Evolutionary conservation across 2,888 invertebrate species (phyloP).

Genomic region (Sphecodes monilicornis): DNA sequence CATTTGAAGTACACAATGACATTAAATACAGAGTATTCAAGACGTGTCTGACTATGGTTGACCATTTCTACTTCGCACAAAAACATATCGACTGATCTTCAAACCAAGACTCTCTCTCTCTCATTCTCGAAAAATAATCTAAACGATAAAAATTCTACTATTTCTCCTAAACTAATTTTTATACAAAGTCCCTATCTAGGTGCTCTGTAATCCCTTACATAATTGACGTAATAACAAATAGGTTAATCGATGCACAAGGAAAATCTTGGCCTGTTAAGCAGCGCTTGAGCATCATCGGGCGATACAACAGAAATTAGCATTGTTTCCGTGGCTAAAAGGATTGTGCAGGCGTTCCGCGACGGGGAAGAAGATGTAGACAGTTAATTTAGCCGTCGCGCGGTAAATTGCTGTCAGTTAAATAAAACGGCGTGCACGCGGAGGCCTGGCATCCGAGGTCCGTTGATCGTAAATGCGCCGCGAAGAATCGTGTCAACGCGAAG

Average conservation of each 20-base stretch:
- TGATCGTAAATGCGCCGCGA: conserved; percentile 26
- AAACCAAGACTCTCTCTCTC: too few species aligned
- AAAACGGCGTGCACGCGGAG: neutral
- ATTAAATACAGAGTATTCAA: too few species aligned
- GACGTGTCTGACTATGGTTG: too few species aligned
- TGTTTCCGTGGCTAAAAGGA: neutral
- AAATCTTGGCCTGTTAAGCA: neutral
- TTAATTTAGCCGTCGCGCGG: conserved; percentile 36
- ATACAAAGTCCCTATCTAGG: neutral
- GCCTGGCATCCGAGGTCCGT: conserved; percentile 20
- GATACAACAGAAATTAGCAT: neutral
- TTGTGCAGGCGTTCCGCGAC: neutral
- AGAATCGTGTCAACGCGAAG: conserved; percentile 42
- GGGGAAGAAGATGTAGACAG: conserved; percentile 3
- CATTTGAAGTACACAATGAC: too few species aligned
- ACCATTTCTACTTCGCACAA: too few species aligned
- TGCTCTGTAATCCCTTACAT: neutral
- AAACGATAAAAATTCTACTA: neutral
- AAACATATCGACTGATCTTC: too few species aligned
- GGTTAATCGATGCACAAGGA: neutral
- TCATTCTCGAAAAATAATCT: too few species aligned
- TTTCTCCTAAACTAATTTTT: neutral
- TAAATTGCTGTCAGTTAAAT: conserved; percentile 34
- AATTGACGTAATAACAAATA: neutral
- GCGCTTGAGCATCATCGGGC: neutral